Percentiles rank a stretch among this genome's conserved stretches.
phyloP scores from a whole-genome alignment of 2,797 vertebrate genomes.

The Graptemys geographica region DNA sequence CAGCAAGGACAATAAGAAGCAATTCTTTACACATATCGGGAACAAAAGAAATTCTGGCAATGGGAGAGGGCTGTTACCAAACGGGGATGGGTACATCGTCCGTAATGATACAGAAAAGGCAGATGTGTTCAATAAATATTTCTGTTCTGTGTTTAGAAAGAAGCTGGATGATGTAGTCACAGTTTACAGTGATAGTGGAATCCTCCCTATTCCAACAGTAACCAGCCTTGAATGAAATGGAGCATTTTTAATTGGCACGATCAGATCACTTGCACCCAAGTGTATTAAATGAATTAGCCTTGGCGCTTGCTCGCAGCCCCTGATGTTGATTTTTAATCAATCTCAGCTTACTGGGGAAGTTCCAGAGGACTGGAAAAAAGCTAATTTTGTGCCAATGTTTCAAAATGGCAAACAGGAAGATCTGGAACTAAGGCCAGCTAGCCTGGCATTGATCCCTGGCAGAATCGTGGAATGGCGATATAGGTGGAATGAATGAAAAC shows the following conservation, averaged over 20 bases:
- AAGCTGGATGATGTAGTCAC: fast-evolving
- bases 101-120: neutral
- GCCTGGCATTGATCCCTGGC: neutral
- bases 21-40: fast-evolving
- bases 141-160: fast-evolving
- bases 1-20: neutral
- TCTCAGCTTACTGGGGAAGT: neutral
- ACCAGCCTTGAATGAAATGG: neutral
- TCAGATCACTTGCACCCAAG: neutral
- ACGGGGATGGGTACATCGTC: fast-evolving
- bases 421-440: neutral
- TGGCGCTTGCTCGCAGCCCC: neutral
- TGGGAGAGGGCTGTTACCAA: neutral
- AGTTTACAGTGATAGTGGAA: fast-evolving
- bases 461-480: neutral
- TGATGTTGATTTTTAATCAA: neutral
- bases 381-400: neutral
- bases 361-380: neutral
- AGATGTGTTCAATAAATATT: fast-evolving
- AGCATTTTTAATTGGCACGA: neutral
- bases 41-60: neutral
- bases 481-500: neutral
- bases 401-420: neutral
- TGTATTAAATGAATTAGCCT: neutral
- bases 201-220: neutral